Percentiles rank a stretch among this genome's conserved stretches.
Evolutionary conservation across 2,888 invertebrate genomes (phyloP).

Genomic region (Zaprionus obscuricornis): DNA sequence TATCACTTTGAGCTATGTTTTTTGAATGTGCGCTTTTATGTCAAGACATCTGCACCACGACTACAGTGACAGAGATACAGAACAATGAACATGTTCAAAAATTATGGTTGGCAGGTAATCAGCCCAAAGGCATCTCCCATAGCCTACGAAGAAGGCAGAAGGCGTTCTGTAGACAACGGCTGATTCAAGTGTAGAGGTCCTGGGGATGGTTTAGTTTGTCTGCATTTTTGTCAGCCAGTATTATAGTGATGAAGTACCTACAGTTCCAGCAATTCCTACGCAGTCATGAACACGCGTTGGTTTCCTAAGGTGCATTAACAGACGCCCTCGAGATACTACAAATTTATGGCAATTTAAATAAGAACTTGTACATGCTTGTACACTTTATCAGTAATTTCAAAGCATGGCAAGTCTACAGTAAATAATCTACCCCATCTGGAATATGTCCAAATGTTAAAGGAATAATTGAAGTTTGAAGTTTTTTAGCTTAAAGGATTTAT

Average conservation of each 20-base stretch:
- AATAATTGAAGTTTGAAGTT: too few species aligned
- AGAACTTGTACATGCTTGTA: conserved; percentile 1
- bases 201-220: conserved; percentile 19
- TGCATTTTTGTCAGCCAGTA: conserved; percentile 15
- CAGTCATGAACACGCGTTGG: conserved; percentile 21
- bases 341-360: conserved; percentile 49
- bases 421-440: too few species aligned
- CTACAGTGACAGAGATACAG: conserved; percentile 12
- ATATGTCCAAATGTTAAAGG: too few species aligned
- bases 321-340: conserved; percentile 27
- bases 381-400: neutral
- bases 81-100: conserved; percentile 47
- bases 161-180: conserved; percentile 25
- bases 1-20: conserved; percentile 43
- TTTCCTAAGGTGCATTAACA: conserved; percentile 24
- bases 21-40: conserved; percentile 27
- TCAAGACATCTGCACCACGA: conserved; percentile 31
- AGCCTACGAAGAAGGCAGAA: conserved; percentile 51
- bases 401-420: neutral
- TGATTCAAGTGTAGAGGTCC: conserved; percentile 7
- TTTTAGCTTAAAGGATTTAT: too few species aligned
- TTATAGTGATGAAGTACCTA: conserved; percentile 38
- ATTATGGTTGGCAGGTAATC: conserved; percentile 65
- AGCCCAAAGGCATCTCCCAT: conserved; percentile 54
- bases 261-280: conserved; percentile 59